These are phyloP conservation scores for Parauchenoglanis punctatus DNA, from an alignment of 2,797 vertebrate species.

Conservation along the genomic window DNA sequence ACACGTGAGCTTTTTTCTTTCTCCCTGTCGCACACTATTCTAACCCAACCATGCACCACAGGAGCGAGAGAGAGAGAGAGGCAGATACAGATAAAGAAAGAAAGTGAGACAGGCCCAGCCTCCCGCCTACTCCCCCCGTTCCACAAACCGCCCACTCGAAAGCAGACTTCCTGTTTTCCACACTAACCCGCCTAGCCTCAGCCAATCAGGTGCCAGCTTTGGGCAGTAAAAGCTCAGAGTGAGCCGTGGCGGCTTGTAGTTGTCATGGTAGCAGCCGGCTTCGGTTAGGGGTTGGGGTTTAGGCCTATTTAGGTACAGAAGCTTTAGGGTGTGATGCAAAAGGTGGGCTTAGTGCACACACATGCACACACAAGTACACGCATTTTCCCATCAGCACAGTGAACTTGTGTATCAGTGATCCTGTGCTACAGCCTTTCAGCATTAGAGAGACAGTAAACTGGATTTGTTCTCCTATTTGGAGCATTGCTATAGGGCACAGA, in stretches of 20 bases:
- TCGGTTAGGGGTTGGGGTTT: conserved; percentile 59
- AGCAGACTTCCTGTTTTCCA: conserved; percentile 82
- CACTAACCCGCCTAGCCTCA: conserved; percentile 65
- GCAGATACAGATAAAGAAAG: conserved; percentile 46
- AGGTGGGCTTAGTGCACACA: conserved; percentile 11
- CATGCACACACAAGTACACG: conserved; percentile 17
- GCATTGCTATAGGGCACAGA: conserved; percentile 64
- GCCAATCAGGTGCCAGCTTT: conserved; percentile 71
- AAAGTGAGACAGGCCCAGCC: conserved; percentile 59
- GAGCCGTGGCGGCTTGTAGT: conserved; percentile 66
- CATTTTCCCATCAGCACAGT: not conserved
- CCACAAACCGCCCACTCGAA: conserved; percentile 78
- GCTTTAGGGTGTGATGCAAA: conserved; percentile 12
- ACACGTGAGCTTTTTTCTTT: conserved; percentile 67
- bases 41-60: conserved; percentile 40
- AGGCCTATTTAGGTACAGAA: conserved; percentile 33
- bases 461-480: conserved; percentile 64
- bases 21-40: conserved; percentile 40
- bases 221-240: conserved; percentile 68
- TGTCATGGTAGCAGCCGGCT: conserved; percentile 69
- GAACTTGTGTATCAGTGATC: conserved; percentile 2
- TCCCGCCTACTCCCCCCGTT: conserved; percentile 74
- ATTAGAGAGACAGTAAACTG: conserved; percentile 39
- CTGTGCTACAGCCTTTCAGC: conserved; percentile 7
- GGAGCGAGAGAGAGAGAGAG: conserved; percentile 45